phyloP scores from a whole-genome alignment of 2,888 invertebrate species.

The Panopea generosa region DNA sequence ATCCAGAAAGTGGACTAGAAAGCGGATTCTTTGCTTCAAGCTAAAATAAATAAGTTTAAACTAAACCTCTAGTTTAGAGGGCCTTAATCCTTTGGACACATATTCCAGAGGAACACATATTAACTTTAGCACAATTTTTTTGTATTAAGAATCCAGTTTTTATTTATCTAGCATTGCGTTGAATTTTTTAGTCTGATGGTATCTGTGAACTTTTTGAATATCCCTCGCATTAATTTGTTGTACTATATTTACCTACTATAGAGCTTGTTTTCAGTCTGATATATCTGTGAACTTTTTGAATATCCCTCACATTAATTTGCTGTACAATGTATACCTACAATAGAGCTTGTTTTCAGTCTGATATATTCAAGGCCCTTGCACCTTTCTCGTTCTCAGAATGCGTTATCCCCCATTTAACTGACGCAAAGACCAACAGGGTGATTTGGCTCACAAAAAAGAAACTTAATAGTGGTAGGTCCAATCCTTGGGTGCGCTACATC shows the following conservation, averaged over 20 bases:
- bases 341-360: no score
- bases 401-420: conserved; percentile 83
- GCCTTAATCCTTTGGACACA: no score
- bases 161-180: no score
- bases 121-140: no score
- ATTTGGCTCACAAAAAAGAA: conserved; percentile 72
- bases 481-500: conserved; percentile 74
- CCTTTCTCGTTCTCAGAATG: conserved; percentile 65
- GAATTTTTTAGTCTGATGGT: neutral
- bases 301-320: neutral
- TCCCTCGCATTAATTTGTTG: neutral
- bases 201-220: neutral
- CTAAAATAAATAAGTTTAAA: no score
- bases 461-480: conserved; percentile 65
- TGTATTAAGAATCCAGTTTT: no score
- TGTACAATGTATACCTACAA: neutral
- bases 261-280: no score
- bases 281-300: conserved; percentile 4
- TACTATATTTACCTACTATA: neutral
- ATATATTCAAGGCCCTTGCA: no score
- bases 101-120: no score
- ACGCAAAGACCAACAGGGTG: conserved; percentile 74
- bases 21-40: no score
- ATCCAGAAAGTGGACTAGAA: no score
- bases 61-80: no score